A percentile compares a stretch with the other conserved stretches of the same genome.
Evolutionary conservation across 2,113 vertebrate genomes (phyloP).

Genomic region (Rattus norvegicus): GRCr8 NC_086021.1:128761001-128761500

Average conservation of each 20-base stretch:
- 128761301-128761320: not conserved
- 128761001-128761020: not conserved
- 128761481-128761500: not conserved
- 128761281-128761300: not conserved
- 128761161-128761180: not conserved
- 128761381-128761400: not conserved
- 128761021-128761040: not conserved
- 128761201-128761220: not conserved
- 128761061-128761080: not conserved
- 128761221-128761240: not conserved
- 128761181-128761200: not conserved
- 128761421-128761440: not conserved
- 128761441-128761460: not conserved
- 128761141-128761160: not conserved
- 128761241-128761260: constrained; percentile 25
- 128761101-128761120: not conserved
- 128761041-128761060: not conserved
- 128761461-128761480: not conserved
- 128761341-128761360: not conserved
- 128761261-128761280: not conserved
- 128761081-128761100: not conserved
- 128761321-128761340: not conserved
- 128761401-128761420: not conserved
- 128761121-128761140: not conserved
- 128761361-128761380: not conserved